Evolutionary conservation across 2,797 vertebrate genomes (phyloP), one percentile per base, ranked within the genome.

Genomic region (Spondyliosoma cantharus): DNA sequence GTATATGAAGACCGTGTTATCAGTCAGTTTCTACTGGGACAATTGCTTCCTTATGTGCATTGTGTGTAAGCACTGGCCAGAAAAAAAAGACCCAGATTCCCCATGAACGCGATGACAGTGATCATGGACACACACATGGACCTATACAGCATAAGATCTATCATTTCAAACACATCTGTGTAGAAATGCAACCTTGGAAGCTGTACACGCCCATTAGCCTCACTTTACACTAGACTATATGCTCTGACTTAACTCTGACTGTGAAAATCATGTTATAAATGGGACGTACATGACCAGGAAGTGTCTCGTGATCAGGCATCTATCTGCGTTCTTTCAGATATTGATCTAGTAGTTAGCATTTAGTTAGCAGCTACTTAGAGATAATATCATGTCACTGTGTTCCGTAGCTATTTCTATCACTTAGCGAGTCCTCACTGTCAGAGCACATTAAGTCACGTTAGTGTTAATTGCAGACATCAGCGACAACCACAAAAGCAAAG

Each of bases 211-310:
- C 14, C 3, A 61, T 52, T 49, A 25, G 3, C 22, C 24, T 20
- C 46, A 59, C 3, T 17, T 16, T 16, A n/a, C 16, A 24, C 20
- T 15, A 17, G 49, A 42, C 13, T 32, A 27, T 2, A 54, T 1
- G 7, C 32, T 25, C 15, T 37, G 8, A 16, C 20, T 52, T 16
- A 37, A 37, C 32, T 37, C 32, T 8, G 7, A 37, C 37, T 37
- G 37, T 37, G 37, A 37, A 32, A 37, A 52, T 63, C n/a, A 53
- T n/a, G 46, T 27, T 64, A 13, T 1, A 22, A 64, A 48, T n/a
- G 17, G 37, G 43, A 19, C 20, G 58, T 62, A 66, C 54, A 70
- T 69, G 69, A 88, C 42, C 56, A 54, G 53, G 20, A 25, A 3
- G 15, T 1, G 59, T 59, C 58, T 43, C 2, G 25, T 64, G 56